Percentiles rank a stretch among this genome's conserved stretches.
Conservation (phyloP, 2,888 invertebrate genomes). For the Polyommatus iphigenia region DNA sequence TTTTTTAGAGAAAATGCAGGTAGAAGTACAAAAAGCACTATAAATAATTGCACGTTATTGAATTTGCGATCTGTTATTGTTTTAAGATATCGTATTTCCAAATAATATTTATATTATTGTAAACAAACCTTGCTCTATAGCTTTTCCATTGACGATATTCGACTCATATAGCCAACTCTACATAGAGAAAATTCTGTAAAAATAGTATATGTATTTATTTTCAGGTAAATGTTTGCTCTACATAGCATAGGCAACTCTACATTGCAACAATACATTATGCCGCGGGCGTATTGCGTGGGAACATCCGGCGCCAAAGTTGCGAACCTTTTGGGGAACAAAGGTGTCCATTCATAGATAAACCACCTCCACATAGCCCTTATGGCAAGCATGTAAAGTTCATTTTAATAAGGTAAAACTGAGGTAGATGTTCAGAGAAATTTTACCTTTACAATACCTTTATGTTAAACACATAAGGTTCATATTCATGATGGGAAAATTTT, state of each 20-base stretch:
- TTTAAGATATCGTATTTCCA: neutral
- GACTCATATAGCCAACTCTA: too few relatives aligned
- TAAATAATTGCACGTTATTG: constrained; percentile 24
- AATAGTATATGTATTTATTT: neutral
- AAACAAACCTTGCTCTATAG: neutral
- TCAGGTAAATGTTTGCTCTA: neutral
- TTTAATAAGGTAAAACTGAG: neutral
- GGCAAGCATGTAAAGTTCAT: neutral
- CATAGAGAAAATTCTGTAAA: neutral
- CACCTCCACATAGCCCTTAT: neutral
- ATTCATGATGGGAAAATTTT: neutral
- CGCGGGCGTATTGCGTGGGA: constrained; percentile 61
- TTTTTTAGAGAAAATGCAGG: constrained; percentile 57
- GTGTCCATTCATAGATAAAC: constrained; percentile 39
- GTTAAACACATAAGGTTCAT: neutral
- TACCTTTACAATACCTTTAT: neutral
- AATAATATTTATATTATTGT: neutral
- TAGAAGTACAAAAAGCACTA: constrained; percentile 52
- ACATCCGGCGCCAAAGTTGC: constrained; percentile 58
- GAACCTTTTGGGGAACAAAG: constrained; percentile 54
- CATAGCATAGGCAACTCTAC: neutral
- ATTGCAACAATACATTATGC: constrained; percentile 7
- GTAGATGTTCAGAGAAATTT: neutral
- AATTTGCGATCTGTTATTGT: constrained; percentile 11
- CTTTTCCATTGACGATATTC: neutral